Conservation (phyloP, 2,797 vertebrate genomes). For the Coracias cyanogaster region DNA sequence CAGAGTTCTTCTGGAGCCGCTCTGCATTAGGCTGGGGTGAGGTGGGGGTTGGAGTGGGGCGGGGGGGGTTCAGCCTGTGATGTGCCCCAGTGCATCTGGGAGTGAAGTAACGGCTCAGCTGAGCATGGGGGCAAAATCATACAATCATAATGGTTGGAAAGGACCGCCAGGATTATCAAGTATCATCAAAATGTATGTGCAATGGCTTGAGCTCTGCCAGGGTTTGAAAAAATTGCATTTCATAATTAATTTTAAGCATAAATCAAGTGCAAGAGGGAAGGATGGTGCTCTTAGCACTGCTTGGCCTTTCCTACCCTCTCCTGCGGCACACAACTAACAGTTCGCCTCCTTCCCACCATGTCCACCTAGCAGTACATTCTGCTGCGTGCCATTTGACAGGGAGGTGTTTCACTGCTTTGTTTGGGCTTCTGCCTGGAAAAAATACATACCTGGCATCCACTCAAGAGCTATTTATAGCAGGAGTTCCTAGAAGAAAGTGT, state of each 20-base stretch:
- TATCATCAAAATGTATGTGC: background rate
- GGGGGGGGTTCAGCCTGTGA: background rate
- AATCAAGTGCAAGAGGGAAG: background rate
- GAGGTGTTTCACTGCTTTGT: background rate
- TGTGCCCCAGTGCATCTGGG: background rate
- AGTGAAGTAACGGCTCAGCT: fast-evolving
- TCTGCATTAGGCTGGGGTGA: background rate
- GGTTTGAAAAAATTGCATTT: background rate
- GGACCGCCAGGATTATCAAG: too few species aligned
- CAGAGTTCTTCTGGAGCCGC: background rate
- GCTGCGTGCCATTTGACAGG: background rate
- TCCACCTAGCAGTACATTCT: background rate
- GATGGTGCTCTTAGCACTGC: background rate
- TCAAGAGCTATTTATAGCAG: conserved; percentile 40
- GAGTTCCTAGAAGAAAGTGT: conserved; percentile 55
- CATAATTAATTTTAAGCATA: background rate
- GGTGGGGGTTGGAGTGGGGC: background rate
- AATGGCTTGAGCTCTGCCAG: background rate
- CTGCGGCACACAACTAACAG: fast-evolving
- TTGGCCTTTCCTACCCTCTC: background rate
- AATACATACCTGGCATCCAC: background rate
- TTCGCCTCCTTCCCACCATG: background rate
- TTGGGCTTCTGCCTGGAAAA: conserved; percentile 27
- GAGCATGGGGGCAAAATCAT: fast-evolving
- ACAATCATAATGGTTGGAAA: too few species aligned